Evolutionary conservation across 2,888 invertebrate species (phyloP).

Genomic region (Pristionchus arcanus): DNA sequence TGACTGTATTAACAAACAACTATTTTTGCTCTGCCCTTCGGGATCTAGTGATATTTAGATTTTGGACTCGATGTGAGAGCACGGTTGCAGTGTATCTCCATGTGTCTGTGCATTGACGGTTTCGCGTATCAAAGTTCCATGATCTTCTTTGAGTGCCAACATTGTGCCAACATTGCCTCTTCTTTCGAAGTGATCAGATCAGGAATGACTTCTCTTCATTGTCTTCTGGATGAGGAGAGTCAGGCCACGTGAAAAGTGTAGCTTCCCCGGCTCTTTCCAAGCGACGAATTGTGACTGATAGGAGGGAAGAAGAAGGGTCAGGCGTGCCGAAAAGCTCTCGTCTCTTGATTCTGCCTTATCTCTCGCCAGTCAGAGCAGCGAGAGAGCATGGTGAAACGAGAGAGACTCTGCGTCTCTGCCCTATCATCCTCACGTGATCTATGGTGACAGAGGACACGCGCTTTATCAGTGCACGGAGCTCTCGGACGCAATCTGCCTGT

Average conservation of each 20-base stretch:
- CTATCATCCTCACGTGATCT: neutral
- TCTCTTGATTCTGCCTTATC: neutral
- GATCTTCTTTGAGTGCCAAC: no score
- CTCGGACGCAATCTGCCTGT: neutral
- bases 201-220: neutral
- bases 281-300: neutral
- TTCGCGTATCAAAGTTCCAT: no score
- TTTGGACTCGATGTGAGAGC: no score
- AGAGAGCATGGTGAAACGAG: neutral
- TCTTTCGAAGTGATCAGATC: neutral
- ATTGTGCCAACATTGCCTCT: neutral
- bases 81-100: no score
- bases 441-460: neutral
- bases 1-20: no score
- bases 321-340: neutral
- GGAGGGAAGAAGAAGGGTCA: neutral
- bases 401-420: conserved; percentile 4
- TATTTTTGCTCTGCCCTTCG: no score
- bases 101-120: no score
- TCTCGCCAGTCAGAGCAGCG: no score
- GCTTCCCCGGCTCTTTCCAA: neutral
- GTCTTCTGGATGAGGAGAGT: no score
- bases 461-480: neutral
- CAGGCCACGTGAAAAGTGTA: neutral
- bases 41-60: no score